A percentile compares a stretch with the other conserved stretches of the same genome.
Conservation (phyloP, 2,113 vertebrate genomes). For the Thamnophis sirtalis region DNA sequence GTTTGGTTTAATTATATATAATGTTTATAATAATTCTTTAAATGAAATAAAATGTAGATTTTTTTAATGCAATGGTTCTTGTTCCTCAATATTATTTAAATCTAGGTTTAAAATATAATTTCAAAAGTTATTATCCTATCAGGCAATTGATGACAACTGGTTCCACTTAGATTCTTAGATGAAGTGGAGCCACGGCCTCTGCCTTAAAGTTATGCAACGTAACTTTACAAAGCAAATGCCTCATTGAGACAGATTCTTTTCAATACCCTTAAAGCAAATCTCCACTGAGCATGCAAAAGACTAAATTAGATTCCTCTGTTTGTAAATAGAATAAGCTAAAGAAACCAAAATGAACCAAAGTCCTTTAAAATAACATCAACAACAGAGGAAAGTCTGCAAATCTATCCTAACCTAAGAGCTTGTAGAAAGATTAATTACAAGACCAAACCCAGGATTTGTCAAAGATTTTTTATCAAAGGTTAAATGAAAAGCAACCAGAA, state of each 20-base stretch:
- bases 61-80: background rate
- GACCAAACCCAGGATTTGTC: background rate
- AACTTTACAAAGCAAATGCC: background rate
- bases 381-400: background rate
- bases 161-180: background rate
- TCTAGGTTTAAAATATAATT: background rate
- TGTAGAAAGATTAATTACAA: background rate
- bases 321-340: background rate
- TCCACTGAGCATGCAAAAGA: background rate
- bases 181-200: background rate
- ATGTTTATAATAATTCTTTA: background rate
- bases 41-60: background rate
- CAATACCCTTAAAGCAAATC: background rate
- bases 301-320: background rate
- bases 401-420: background rate
- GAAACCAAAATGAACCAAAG: background rate
- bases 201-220: background rate
- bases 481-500: background rate
- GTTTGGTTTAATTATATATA: background rate
- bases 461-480: background rate
- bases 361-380: background rate
- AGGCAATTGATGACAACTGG: background rate
- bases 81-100: background rate
- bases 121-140: background rate
- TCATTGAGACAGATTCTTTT: background rate